Percentiles rank a stretch among this genome's conserved stretches.
These are phyloP conservation scores for Cyclophora punctaria DNA, from an alignment of 2,888 invertebrate species.

Conservation along the genomic window DNA sequence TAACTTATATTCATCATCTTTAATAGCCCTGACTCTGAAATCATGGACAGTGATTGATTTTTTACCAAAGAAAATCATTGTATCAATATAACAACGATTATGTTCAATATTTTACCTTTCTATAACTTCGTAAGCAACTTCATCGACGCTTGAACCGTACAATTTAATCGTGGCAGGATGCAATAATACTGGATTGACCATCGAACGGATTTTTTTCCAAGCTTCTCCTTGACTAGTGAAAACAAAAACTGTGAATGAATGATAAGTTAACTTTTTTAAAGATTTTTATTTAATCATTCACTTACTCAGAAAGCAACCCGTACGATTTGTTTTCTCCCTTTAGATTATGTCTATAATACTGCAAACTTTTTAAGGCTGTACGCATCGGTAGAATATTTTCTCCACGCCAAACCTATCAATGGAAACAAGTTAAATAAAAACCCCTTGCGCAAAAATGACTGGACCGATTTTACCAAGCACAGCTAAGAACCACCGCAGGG, in stretches of 20 bases:
- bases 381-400: neutral
- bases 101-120: slow-evolving; percentile 56
- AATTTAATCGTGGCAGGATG: slow-evolving; percentile 81
- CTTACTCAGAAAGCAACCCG: neutral
- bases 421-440: too few species aligned
- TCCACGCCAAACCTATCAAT: too few species aligned
- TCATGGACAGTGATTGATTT: slow-evolving; percentile 41
- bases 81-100: neutral
- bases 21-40: slow-evolving; percentile 63
- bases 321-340: neutral
- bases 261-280: too few species aligned
- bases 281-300: neutral
- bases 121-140: slow-evolving; percentile 80
- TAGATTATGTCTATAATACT: neutral
- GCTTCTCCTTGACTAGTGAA: slow-evolving; percentile 59
- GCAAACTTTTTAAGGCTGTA: slow-evolving; percentile 21
- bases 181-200: slow-evolving; percentile 85
- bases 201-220: slow-evolving; percentile 84
- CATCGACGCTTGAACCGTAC: slow-evolving; percentile 78
- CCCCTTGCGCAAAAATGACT: too few species aligned
- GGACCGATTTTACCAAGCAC: too few species aligned
- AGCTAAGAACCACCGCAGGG: too few species aligned
- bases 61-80: slow-evolving; percentile 43
- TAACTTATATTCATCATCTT: slow-evolving; percentile 68
- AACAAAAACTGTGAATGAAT: too few species aligned